Evolutionary conservation across 1,140 invertebrate species (phyloP).

Genomic region (Lucilia sericata): DNA sequence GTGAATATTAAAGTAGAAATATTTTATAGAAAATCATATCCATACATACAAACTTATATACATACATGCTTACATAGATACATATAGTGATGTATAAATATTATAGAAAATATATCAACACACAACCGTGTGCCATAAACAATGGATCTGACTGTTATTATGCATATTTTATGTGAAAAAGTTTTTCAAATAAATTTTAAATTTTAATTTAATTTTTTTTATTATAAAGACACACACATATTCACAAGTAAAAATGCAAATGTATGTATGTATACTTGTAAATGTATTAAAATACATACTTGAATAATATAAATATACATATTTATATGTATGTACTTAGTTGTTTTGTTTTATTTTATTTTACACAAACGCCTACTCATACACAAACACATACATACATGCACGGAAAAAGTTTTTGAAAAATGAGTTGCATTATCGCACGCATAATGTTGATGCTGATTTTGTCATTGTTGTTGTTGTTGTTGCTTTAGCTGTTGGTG

Average conservation of each 20-base stretch:
- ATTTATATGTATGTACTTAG: not conserved
- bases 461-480: not conserved
- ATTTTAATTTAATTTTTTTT: conserved; percentile 43
- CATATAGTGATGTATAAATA: too few relatives aligned
- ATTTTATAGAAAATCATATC: too few relatives aligned
- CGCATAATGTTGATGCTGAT: conserved; percentile 38
- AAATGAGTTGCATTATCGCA: conserved; percentile 44
- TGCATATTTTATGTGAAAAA: conserved; percentile 42
- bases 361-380: conserved; percentile 25
- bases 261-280: not conserved
- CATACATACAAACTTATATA: too few relatives aligned
- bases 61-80: too few relatives aligned
- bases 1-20: too few relatives aligned
- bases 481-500: not conserved
- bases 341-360: not conserved
- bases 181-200: conserved; percentile 44
- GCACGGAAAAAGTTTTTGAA: not conserved
- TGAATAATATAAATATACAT: not conserved
- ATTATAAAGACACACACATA: not conserved
- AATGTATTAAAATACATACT: too few relatives aligned
- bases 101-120: not conserved
- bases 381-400: not conserved
- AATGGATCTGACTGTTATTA: conserved; percentile 38
- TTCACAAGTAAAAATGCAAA: too few relatives aligned
- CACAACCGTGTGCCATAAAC: conserved; percentile 4